These are phyloP conservation scores for Portevinia maculata DNA, from an alignment of 2,888 invertebrate genomes.

Conservation along the genomic window DNA sequence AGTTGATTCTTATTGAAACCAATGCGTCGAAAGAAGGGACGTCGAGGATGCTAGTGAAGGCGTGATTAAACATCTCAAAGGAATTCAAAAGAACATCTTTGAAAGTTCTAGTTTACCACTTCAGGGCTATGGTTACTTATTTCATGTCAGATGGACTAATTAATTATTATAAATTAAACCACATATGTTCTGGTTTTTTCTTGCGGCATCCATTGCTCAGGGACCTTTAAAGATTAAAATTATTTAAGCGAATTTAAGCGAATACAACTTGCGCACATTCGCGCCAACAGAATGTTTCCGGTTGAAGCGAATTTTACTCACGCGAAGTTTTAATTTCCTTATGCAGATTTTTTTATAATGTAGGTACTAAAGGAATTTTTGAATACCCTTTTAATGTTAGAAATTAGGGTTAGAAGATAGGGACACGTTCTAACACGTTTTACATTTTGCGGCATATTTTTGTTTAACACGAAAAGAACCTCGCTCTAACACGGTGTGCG, in stretches of 20 bases:
- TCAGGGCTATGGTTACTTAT: neutral
- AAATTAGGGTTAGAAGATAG: too few relatives aligned
- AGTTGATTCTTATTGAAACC: slow-evolving; percentile 23
- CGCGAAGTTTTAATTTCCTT: too few relatives aligned
- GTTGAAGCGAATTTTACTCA: too few relatives aligned
- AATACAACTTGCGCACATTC: too few relatives aligned
- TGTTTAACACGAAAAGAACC: too few relatives aligned
- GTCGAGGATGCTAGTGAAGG: neutral
- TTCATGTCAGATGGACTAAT: slow-evolving; percentile 7
- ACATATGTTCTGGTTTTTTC: neutral
- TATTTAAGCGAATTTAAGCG: neutral
- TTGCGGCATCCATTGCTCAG: neutral
- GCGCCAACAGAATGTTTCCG: too few relatives aligned
- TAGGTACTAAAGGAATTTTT: too few relatives aligned
- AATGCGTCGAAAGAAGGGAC: neutral
- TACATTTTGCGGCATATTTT: too few relatives aligned
- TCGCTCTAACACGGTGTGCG: too few relatives aligned
- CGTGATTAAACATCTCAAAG: slow-evolving; percentile 31
- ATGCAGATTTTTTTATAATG: too few relatives aligned
- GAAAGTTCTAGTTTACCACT: neutral
- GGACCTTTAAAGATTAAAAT: neutral
- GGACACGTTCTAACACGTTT: too few relatives aligned
- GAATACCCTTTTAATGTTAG: too few relatives aligned
- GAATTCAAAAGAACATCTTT: slow-evolving; percentile 14
- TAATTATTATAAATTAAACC: slow-evolving; percentile 2